phyloP scores from a whole-genome alignment of 2,888 invertebrate species.

The Dasysyrphus albostriatus region DNA sequence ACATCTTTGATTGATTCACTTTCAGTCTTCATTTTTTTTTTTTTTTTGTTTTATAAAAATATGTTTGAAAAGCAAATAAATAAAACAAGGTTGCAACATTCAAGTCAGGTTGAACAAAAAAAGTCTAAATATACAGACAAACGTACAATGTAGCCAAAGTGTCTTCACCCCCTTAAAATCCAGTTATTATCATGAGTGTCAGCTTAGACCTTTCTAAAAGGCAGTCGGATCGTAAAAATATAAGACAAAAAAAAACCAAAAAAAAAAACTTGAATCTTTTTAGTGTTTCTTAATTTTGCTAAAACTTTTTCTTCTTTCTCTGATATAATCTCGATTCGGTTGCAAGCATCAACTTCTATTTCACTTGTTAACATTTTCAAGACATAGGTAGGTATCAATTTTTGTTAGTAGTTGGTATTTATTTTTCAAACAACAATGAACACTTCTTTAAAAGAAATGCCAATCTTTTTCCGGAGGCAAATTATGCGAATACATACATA shows the following conservation, averaged over 20 bases:
- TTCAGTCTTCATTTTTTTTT: conserved; percentile 19
- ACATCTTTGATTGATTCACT: conserved; percentile 44
- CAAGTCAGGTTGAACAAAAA: background rate
- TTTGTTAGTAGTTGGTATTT: background rate
- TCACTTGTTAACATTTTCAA: conserved; percentile 21
- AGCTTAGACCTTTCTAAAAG: conserved; percentile 67
- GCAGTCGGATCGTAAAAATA: conserved; percentile 31
- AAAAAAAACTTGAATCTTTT: conserved; percentile 38
- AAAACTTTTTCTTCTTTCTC: conserved; percentile 34
- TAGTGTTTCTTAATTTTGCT: conserved; percentile 21
- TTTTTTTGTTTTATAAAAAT: background rate
- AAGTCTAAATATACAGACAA: background rate
- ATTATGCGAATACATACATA: conserved; percentile 2
- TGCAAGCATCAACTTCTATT: conserved; percentile 18
- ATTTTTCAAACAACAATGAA: conserved; percentile 14
- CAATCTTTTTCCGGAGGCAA: conserved; percentile 24
- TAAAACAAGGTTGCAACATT: background rate
- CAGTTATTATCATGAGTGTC: conserved; percentile 23
- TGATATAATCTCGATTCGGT: conserved; percentile 12
- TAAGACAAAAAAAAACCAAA: background rate
- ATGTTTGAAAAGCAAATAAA: background rate
- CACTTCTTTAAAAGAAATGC: conserved; percentile 9
- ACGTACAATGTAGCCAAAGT: background rate
- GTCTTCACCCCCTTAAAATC: conserved; percentile 22
- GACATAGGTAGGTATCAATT: background rate